These are phyloP conservation scores for Propithecus coquereli DNA, from an alignment of 2,113 vertebrate genomes.

Conservation along the genomic window DNA sequence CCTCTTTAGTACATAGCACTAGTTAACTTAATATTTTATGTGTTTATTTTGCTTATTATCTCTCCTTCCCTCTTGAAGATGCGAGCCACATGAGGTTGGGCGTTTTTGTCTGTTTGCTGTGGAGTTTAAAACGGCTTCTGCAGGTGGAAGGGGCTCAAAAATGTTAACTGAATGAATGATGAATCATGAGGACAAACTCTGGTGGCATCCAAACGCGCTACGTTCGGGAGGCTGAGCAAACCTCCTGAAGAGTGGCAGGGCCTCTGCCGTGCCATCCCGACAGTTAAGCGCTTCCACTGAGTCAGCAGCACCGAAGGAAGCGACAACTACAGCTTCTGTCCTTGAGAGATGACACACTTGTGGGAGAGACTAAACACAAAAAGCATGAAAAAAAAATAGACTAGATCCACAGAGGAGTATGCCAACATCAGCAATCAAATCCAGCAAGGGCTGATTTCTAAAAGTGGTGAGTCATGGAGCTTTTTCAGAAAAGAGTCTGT, in stretches of 20 bases:
- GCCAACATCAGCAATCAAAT: not conserved
- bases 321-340: not conserved
- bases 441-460: not conserved
- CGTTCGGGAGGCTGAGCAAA: fast-evolving
- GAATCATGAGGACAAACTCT: not conserved
- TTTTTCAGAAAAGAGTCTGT: not conserved
- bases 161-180: not conserved
- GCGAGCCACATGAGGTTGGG: not conserved
- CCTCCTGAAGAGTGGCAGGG: not conserved
- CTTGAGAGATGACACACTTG: not conserved
- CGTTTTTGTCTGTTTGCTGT: not conserved
- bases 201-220: not conserved
- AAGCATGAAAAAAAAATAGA: not conserved
- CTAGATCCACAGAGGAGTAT: not conserved
- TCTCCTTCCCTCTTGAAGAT: not conserved
- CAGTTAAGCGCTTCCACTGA: not conserved
- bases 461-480: not conserved
- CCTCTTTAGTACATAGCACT: not conserved
- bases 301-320: not conserved
- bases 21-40: not conserved
- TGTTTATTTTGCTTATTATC: not conserved
- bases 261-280: not conserved
- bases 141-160: not conserved
- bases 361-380: not conserved
- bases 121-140: not conserved